Evolutionary conservation across 2,797 vertebrate genomes (phyloP), one percentile per base, ranked within the genome.

Genomic region (Rhinoraja longicauda): DNA sequence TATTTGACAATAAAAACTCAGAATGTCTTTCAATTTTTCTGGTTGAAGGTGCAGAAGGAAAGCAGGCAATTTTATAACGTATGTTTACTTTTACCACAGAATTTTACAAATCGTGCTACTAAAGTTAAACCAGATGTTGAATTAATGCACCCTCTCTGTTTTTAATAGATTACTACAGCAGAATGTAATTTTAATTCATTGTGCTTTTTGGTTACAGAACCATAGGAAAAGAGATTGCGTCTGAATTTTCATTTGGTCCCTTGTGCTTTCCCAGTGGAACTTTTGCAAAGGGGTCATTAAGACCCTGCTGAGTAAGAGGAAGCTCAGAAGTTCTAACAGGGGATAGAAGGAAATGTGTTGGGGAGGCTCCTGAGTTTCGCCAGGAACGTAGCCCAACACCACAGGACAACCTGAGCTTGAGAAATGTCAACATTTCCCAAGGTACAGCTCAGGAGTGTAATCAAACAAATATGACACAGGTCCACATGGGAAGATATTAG

Each of bases 1-100:
- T 86, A 86, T 86, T 86, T 86, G 82, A 62, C 82, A 57, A 86
- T 86, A 86, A 86, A 86, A 26, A 86, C 82, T 86, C 53, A n/a
- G 82, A 26, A 59, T 24, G 9, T 62, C 45, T 62, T 86, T 59
- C 10, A 62, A 62, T 86, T 86, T 86, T 86, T 59, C 12, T 62
- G 45, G 81, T 24, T 24, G 21, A 82, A 57, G 79, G 45, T 26
- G 81, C 1, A 29, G 81, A 26, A 57, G 82, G 26, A 86, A 57
- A 86, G 57, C 29, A 57, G 57, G 53, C 82, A 57, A 86, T 59
- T 86, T 86, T 86, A 86, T 59, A 86, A 86, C 12, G 53, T 86
- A 57, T 86, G 82, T 59, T 62, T 86, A 86, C 57, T 86, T 86
- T 86, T 62, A 86, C 82, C 82, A n/a, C 82, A 86, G 82, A 86